Evolutionary conservation across 2,797 vertebrate species (phyloP), one percentile per base, ranked within the genome.

Genomic region (Trachops cirrhosus): DNA sequence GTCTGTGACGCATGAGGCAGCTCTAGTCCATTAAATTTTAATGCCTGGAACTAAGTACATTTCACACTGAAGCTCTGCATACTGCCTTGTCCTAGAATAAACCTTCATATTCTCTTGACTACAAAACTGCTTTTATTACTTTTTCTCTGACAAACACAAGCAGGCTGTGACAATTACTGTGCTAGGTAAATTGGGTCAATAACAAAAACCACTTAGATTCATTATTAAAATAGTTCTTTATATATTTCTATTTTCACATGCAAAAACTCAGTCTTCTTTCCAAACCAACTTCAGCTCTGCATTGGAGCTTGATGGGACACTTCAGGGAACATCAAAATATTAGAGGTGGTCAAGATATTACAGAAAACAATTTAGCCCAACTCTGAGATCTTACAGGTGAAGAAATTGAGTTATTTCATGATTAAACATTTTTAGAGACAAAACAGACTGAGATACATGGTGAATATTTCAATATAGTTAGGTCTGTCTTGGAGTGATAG

Each of bases 21-120:
- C 80, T 84, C 37, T 92, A 73, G 52, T 94, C 52, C 54, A 87
- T 93, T 94, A 96, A 92, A 92, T 77, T 94, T 94, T 86, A 86
- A 86, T 92, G 70, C n/a, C 74, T 86, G 39, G 26, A 87, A 74
- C 82, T 78, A 93, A 93, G 57, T 73, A 57, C 29, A 83, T 86
- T 86, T 82, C 24, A 74, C 83, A 34, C 59, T 86, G 29, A 83
- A 93, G 21, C 2, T 22, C 46, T 39, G 32, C 34, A 39, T 59
- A 19, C 19, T 67, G 26, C 32, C 22, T 59, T 90, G 75, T 89
- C 52, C 86, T 92, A 86, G 41, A 90, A 62, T 46, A 94, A 94
- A 37, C 19, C 41, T 82, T 73, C 89, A 86, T 78, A 86, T 50
- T 92, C 74, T 86, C 93, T 44, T 16, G 46, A 16, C 6, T 73